phyloP scores from a whole-genome alignment of 2,888 invertebrate genomes.

The Drosophila anceps region DNA sequence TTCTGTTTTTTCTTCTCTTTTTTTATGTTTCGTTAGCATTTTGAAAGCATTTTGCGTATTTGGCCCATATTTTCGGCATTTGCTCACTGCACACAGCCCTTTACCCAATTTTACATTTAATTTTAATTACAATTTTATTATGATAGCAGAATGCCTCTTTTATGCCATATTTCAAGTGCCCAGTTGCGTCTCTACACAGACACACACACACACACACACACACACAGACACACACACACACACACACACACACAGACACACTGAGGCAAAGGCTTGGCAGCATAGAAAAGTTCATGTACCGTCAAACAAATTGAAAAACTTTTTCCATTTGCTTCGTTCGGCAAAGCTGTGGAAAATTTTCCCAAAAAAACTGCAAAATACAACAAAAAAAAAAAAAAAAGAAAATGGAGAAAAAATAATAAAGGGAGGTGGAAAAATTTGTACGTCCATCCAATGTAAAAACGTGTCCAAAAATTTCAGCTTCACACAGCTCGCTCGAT shows the following conservation, averaged over 20 bases:
- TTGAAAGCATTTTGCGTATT: conserved; percentile 51
- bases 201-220: too few relatives aligned
- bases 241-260: conserved; percentile 22
- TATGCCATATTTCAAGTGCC: conserved; percentile 68
- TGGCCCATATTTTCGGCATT: conserved; percentile 2
- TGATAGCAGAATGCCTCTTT: conserved; percentile 67
- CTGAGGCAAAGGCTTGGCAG: conserved; percentile 28
- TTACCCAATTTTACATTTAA: conserved; percentile 57
- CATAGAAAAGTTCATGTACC: conserved; percentile 71
- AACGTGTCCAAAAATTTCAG: conserved; percentile 60
- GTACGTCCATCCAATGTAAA: conserved; percentile 30
- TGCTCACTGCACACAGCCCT: conserved; percentile 21
- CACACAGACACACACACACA: conserved; percentile 19
- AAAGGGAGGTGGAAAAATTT: conserved; percentile 54
- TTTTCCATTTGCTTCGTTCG: conserved; percentile 71
- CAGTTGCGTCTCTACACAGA: conserved; percentile 44
- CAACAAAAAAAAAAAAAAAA: too few relatives aligned
- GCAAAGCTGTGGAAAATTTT: conserved; percentile 59
- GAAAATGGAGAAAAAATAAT: conserved; percentile 7
- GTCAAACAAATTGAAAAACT: conserved; percentile 79
- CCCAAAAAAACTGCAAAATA: conserved; percentile 4
- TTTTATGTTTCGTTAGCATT: conserved; percentile 45
- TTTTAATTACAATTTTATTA: conserved; percentile 76
- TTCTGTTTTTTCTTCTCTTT: too few relatives aligned
- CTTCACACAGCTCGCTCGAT: conserved; percentile 38